Percentiles rank a stretch among this genome's conserved stretches.
Evolutionary conservation across 2,888 invertebrate species (phyloP).

Genomic region (Bembecia ichneumoniformis): DNA sequence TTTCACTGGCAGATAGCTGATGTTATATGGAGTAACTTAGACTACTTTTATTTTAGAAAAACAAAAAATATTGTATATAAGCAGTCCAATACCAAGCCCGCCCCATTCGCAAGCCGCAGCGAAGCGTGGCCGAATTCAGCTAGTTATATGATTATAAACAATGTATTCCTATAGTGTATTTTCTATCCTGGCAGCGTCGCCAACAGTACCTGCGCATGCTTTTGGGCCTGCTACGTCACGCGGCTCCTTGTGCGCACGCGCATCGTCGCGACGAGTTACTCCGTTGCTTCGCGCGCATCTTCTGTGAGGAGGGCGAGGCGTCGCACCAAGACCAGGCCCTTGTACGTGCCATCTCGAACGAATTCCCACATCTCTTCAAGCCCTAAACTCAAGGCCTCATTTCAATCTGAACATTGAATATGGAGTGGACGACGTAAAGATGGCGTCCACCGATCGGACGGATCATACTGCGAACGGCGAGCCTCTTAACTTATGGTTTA

Average conservation of each 20-base stretch:
- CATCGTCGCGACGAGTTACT: constrained; percentile 86
- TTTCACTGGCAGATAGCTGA: too few species aligned
- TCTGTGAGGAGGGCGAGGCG: constrained; percentile 84
- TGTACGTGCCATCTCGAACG: constrained; percentile 85
- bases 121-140: too few species aligned
- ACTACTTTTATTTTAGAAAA: too few species aligned
- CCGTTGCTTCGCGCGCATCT: constrained; percentile 88
- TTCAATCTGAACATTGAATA: constrained; percentile 1
- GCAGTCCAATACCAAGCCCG: too few species aligned
- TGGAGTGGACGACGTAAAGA: background rate
- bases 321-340: constrained; percentile 84
- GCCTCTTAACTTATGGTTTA: too few species aligned
- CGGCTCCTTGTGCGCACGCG: constrained; percentile 83
- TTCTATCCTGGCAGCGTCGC: constrained; percentile 71
- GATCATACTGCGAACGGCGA: background rate
- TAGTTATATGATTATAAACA: background rate
- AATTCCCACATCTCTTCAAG: constrained; percentile 85
- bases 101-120: too few species aligned
- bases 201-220: constrained; percentile 85
- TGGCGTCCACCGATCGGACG: background rate
- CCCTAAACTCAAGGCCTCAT: constrained; percentile 43
- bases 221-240: constrained; percentile 84
- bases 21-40: too few species aligned
- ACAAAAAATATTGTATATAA: too few species aligned
- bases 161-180: background rate